Evolutionary conservation across 2,888 invertebrate genomes (phyloP).

Genomic region (Eudasyphora cyanicolor): DNA sequence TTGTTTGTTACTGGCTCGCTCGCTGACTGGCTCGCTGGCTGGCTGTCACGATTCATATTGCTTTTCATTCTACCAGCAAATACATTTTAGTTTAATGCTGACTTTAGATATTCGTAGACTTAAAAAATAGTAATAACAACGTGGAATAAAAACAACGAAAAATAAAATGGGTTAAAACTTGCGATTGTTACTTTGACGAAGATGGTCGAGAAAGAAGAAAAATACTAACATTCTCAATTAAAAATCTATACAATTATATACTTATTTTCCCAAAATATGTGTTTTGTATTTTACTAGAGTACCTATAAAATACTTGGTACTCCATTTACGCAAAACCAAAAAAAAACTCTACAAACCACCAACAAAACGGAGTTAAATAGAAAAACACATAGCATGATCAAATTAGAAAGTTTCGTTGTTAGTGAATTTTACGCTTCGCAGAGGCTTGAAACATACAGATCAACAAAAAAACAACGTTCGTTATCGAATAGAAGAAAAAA

Average conservation of each 20-base stretch:
- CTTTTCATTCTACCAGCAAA: conserved; percentile 18
- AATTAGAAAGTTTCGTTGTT: conserved; percentile 60
- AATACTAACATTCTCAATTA: not conserved
- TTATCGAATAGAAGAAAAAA: conserved; percentile 30
- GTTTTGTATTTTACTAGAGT: not conserved
- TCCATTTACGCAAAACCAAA: not conserved
- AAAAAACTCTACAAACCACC: not conserved
- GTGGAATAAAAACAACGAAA: conserved; percentile 45
- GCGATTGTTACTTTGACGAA: not conserved
- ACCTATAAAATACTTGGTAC: not conserved
- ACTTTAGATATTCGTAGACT: conserved; percentile 25
- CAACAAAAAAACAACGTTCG: not conserved
- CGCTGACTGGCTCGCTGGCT: no score
- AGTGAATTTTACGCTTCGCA: conserved; percentile 60
- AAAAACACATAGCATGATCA: conserved; percentile 56
- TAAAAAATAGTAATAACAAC: conserved; percentile 50
- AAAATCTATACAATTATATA: not conserved
- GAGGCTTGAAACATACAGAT: conserved; percentile 38
- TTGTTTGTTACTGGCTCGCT: no score
- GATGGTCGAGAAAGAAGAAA: not conserved
- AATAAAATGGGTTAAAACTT: not conserved
- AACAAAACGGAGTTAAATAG: not conserved
- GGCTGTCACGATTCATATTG: conserved; percentile 32
- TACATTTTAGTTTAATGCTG: conserved; percentile 54
- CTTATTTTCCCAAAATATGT: not conserved